These are phyloP conservation scores for Mallotus villosus DNA, from an alignment of 2,797 vertebrate species.

Conservation along the genomic window DNA sequence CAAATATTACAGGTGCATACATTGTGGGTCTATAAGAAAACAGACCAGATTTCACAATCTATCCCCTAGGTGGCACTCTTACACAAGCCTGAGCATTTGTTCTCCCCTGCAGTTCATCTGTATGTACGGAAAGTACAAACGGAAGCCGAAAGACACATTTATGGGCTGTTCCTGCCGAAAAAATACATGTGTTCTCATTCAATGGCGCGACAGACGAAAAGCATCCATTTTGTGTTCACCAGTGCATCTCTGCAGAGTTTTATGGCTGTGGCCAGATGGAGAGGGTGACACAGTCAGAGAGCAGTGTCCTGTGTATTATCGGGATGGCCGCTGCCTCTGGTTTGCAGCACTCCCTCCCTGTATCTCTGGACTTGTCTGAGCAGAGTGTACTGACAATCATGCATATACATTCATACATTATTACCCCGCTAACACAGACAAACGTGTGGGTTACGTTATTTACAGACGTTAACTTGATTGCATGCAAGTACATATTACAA, in stretches of 20 bases:
- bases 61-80: conserved; percentile 57
- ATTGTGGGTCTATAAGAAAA: conserved; percentile 1
- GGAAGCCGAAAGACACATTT: conserved; percentile 16
- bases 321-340: conserved; percentile 18
- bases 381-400: conserved; percentile 60
- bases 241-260: conserved; percentile 59
- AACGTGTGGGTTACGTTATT: conserved; percentile 47
- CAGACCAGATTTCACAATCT: neutral
- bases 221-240: conserved; percentile 25
- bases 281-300: conserved; percentile 50
- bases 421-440: conserved; percentile 42
- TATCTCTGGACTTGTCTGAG: conserved; percentile 54
- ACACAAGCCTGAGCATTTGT: conserved; percentile 32
- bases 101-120: neutral
- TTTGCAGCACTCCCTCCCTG: conserved; percentile 33
- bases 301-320: conserved; percentile 22
- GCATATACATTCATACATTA: conserved; percentile 50
- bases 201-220: conserved; percentile 30
- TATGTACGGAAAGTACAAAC: conserved; percentile 33
- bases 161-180: conserved; percentile 22
- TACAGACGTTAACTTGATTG: conserved; percentile 58
- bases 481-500: conserved; percentile 55
- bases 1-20: conserved; percentile 12
- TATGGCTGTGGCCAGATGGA: conserved; percentile 73
- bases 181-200: conserved; percentile 3